These are phyloP conservation scores for Spilosoma lubricipeda DNA, from an alignment of 2,888 invertebrate genomes.

Conservation along the genomic window DNA sequence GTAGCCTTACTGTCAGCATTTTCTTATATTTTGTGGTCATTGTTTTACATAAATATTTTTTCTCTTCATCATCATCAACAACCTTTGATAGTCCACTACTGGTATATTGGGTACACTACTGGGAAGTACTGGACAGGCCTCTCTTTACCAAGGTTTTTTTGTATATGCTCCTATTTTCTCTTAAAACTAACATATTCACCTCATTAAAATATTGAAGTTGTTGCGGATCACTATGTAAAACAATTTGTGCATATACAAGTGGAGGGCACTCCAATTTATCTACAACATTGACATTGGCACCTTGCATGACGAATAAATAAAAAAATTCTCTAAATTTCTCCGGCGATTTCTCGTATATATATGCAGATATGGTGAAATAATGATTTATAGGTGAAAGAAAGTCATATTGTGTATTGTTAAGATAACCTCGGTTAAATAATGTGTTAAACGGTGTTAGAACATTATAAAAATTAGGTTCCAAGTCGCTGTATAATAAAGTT, in stretches of 20 bases:
- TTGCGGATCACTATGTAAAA: slow-evolving; percentile 8
- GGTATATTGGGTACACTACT: no score
- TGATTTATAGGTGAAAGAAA: slow-evolving; percentile 75
- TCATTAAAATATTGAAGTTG: slow-evolving; percentile 71
- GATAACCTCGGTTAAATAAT: slow-evolving; percentile 60
- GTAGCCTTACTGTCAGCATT: no score
- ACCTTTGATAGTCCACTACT: no score
- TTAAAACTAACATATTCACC: slow-evolving; percentile 51
- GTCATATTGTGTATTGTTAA: slow-evolving; percentile 49
- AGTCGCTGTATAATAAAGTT: slow-evolving; percentile 69
- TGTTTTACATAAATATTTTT: no score
- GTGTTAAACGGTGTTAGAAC: slow-evolving; percentile 67
- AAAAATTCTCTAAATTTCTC: slow-evolving; percentile 75
- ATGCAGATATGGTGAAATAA: slow-evolving; percentile 76
- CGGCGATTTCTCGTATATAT: slow-evolving; percentile 70
- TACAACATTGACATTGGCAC: slow-evolving; percentile 74
- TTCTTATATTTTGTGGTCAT: no score
- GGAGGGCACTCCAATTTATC: slow-evolving; percentile 78
- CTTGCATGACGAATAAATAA: slow-evolving; percentile 74
- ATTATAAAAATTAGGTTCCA: slow-evolving; percentile 78
- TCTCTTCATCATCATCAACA: no score
- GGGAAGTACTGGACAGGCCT: no score
- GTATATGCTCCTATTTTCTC: not conserved
- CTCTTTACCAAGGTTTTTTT: no score
- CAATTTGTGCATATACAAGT: slow-evolving; percentile 75